phyloP scores from a whole-genome alignment of 1,140 invertebrate species.

The Kradibia gibbosae region DNA sequence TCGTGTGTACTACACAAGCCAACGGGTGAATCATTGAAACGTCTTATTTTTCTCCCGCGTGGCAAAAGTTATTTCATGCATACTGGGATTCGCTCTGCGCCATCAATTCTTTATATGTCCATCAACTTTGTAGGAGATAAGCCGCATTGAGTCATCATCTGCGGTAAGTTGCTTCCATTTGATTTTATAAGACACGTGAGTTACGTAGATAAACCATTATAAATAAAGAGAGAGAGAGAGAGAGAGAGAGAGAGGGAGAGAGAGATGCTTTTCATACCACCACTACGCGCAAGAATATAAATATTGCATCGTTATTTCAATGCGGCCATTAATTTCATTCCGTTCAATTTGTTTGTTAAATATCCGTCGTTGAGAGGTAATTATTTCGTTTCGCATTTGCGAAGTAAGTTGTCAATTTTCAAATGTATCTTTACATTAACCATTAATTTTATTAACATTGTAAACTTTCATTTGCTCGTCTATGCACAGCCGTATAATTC shows the following conservation, averaged over 20 bases:
- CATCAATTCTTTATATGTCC: neutral
- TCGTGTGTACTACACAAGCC: neutral
- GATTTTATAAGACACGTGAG: neutral
- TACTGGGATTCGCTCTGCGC: neutral
- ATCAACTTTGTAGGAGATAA: neutral
- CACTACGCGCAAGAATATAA: neutral
- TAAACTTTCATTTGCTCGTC: too few species aligned
- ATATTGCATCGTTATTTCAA: neutral
- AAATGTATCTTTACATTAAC: too few species aligned
- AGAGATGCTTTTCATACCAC: neutral
- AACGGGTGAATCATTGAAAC: constrained; percentile 1
- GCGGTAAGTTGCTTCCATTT: constrained; percentile 11
- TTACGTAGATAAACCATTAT: neutral
- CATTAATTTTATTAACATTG: too few species aligned
- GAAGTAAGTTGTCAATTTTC: too few species aligned
- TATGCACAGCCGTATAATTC: too few species aligned
- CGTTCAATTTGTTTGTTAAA: neutral
- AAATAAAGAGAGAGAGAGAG: too few species aligned
- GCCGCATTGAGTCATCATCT: neutral
- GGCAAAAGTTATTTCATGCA: neutral
- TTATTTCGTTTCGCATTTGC: too few species aligned
- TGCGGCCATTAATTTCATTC: neutral
- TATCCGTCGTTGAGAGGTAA: neutral
- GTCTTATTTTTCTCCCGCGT: neutral
- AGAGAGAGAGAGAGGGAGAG: too few species aligned